phyloP scores from a whole-genome alignment of 92 coral and sea anemone species.

The Bergia sp. region DNA sequence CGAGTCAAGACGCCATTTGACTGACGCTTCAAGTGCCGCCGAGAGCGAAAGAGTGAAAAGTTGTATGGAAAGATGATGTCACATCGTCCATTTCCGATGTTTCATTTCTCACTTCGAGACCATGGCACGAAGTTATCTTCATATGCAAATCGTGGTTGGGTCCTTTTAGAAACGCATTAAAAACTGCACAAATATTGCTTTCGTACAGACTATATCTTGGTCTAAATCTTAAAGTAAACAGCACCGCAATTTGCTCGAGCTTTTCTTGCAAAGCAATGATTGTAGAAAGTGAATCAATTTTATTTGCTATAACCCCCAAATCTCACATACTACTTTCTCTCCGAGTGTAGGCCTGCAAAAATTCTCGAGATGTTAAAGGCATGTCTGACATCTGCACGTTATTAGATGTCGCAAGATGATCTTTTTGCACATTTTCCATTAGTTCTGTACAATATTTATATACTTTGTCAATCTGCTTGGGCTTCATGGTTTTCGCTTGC shows the following conservation, averaged over 20 bases:
- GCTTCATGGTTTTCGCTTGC: conserved; percentile 7
- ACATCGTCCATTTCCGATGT: background rate
- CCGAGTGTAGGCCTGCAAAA: background rate
- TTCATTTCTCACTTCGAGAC: background rate
- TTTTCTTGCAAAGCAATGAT: background rate
- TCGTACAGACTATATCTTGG: conserved; percentile 10
- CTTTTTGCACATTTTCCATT: background rate
- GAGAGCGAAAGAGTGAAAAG: too few relatives aligned
- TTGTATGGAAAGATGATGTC: background rate
- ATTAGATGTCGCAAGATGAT: background rate
- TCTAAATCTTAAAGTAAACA: conserved; percentile 23
- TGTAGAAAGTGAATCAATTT: background rate
- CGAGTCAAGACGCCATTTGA: background rate
- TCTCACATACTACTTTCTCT: conserved; percentile 10
- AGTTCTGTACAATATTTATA: background rate
- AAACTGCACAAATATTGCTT: background rate
- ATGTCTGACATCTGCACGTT: background rate
- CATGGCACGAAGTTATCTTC: background rate
- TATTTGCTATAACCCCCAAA: background rate
- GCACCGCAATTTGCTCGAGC: background rate
- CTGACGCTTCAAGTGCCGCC: background rate
- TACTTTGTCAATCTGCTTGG: background rate
- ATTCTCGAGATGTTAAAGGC: background rate
- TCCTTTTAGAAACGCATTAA: background rate
- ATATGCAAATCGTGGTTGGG: conserved; percentile 2